Conservation (phyloP, 1,140 invertebrate species). For the Drosophila tani region DNA sequence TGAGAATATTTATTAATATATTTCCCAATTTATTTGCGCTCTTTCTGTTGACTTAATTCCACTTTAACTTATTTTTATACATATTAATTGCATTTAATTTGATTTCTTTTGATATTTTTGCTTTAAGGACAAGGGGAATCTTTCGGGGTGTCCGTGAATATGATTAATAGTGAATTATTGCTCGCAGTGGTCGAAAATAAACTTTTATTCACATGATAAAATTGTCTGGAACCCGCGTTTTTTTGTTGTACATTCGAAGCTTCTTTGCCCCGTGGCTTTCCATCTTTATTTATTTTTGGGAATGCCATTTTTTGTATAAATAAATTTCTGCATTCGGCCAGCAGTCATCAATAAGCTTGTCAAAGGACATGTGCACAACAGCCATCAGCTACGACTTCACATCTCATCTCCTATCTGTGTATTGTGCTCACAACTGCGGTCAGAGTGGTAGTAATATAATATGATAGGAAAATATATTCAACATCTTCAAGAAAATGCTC, state of each 20-base stretch:
- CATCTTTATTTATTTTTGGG: conserved; percentile 5
- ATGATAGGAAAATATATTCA: background rate
- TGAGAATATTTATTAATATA: too few relatives aligned
- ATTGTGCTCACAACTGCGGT: background rate
- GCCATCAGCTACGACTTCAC: background rate
- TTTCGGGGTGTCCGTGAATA: background rate
- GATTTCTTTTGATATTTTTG: background rate
- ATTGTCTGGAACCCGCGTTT: background rate
- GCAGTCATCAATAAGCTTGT: conserved; percentile 52
- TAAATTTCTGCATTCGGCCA: conserved; percentile 38
- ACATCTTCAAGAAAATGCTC: too few relatives aligned
- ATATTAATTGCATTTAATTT: background rate
- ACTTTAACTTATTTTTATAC: background rate
- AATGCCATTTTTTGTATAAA: conserved; percentile 17
- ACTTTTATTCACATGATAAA: conserved; percentile 25
- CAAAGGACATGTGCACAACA: conserved; percentile 23
- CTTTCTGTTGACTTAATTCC: background rate
- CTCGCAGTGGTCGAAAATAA: conserved; percentile 9
- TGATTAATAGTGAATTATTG: conserved; percentile 37
- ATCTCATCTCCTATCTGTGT: conserved; percentile 1
- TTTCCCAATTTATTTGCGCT: background rate
- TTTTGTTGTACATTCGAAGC: background rate
- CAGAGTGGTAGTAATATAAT: background rate
- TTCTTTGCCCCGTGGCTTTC: background rate
- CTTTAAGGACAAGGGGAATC: background rate